Base-by-base conservation (phyloP, 2,888 invertebrate genomes). In the Tipula confusa region DNA sequence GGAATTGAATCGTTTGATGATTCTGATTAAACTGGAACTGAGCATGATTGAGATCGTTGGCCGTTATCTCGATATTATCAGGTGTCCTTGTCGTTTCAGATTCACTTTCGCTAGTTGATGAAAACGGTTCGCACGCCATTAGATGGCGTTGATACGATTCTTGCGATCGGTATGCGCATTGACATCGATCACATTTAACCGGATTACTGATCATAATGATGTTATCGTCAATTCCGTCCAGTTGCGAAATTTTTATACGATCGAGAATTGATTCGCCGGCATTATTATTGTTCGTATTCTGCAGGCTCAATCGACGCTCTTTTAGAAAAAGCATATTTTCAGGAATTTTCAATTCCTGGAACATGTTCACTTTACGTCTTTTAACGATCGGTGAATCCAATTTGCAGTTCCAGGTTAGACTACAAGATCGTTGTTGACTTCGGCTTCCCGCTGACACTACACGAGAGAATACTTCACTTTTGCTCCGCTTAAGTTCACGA, bases 151-250 rank as follows among this genome's bases (percentile, higher is more conserved):
- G 94, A 87, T 94, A 96, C 83, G 96, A 96, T 84, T 94, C 94
- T 85, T 93, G 93, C 82, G 95, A 96, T 86, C 96, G 91, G 87
- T 96, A 96, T 1, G 96, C 96, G 87, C 97, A 94, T 86, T 95
- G 95, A 87, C 97, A 98, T 85, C 95, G 93, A 86, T 94, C 93
- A 89, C 97, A 98, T 86, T 95, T 94, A 0, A 97, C 96, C 6
- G 92, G 91, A 84, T 89, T 89, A 13, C 92, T 90, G 11, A 48
- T 33, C 15, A 79, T 36, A 9, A 48, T 43, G 15, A 83, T 83
- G 31, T 15, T 82, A 85, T 93, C 94, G 85, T 93, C 93, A 1
- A 93, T 93, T 13, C 94, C 94, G 87, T 94, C 94, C 83, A 94
- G 88, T 88, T 94, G 94, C 85, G 93, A 92, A 85, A 94, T 93